A percentile compares a stretch with the other conserved stretches of the same genome.
These are phyloP conservation scores for Drosophila kokeensis DNA, from an alignment of 2,888 invertebrate species.

Conservation along the genomic window DNA sequence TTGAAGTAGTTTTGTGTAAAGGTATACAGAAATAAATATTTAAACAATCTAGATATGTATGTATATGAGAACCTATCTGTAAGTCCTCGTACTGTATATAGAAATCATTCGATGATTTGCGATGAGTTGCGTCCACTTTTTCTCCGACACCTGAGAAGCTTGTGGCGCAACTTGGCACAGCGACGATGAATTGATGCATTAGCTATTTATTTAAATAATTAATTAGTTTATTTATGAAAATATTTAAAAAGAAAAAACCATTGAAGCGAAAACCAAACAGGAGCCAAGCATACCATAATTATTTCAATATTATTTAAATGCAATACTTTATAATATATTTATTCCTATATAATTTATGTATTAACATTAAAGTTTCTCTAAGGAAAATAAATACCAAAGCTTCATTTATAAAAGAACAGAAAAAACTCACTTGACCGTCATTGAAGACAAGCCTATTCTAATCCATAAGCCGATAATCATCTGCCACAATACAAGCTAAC, in stretches of 20 bases:
- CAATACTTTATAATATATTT: constrained; percentile 29
- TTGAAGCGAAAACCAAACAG: constrained; percentile 53
- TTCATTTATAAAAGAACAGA: constrained; percentile 12
- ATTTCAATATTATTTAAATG: constrained; percentile 12
- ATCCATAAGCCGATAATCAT: constrained; percentile 17
- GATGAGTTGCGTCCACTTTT: background rate
- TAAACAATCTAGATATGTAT: constrained; percentile 44
- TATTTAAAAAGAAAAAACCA: constrained; percentile 13
- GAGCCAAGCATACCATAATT: constrained; percentile 52
- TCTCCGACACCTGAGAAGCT: background rate
- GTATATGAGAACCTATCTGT: constrained; percentile 7
- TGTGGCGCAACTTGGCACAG: background rate
- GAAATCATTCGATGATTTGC: constrained; percentile 9
- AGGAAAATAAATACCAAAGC: constrained; percentile 37
- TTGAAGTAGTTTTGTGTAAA: constrained; percentile 66
- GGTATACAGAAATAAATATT: constrained; percentile 27
- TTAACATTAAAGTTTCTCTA: background rate
- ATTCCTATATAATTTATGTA: constrained; percentile 5
- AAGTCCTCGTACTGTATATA: constrained; percentile 41
- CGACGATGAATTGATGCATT: background rate
- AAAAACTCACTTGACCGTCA: constrained; percentile 29
- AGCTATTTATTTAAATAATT: constrained; percentile 4
- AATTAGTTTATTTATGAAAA: constrained; percentile 14
- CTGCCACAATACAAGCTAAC: constrained; percentile 25
- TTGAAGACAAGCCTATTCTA: constrained; percentile 16